Base-by-base conservation (phyloP, 1,140 invertebrate species). In the Nylanderia fulva region DNA sequence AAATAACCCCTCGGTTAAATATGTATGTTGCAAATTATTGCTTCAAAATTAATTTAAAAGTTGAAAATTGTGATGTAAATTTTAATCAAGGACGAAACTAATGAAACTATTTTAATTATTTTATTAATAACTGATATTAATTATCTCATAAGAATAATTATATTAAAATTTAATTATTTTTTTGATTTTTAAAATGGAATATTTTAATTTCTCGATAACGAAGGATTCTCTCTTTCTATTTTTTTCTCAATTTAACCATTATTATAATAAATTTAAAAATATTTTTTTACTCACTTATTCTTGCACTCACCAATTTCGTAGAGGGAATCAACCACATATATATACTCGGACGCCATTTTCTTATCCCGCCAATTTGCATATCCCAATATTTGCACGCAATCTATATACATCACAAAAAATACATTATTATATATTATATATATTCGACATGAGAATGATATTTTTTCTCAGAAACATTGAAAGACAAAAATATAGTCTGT, bases 111-210 rank as follows among this genome's bases (percentile, higher is more conserved):
- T n/a, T n/a, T n/a, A n/a, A n/a, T n/a, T n/a, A n/a, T n/a, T n/a
- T n/a, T n/a, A n/a, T n/a, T 48, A 15, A 48, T 48, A 11, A 45
- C 45, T 45, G 45, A 48, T 13, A 15, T 48, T 48, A 48, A 48
- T 48, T 48, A 48, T 48, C 3, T 48, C 48, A 54, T 13, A 15
- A 39, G 15, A 33, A 39, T n/a, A n/a, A n/a, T 21, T 39, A 24
- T 56, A 58, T 58, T 18, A 58, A 74, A 69, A 69, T 69, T 69
- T 69, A 52, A 69, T 74, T 39, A 27, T 24, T 56, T 33, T 33
- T 21, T 27, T 15, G 15, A 39, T 13, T 69, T 52, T n/a, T n/a
- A n/a, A n/a, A n/a, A n/a, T n/a, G n/a, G n/a, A n/a, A n/a, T n/a
- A n/a, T n/a, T n/a, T n/a, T 52, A 69, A 69, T 69, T 69, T 9